phyloP scores from a whole-genome alignment of 2,888 invertebrate genomes.

The Timema podura region DNA sequence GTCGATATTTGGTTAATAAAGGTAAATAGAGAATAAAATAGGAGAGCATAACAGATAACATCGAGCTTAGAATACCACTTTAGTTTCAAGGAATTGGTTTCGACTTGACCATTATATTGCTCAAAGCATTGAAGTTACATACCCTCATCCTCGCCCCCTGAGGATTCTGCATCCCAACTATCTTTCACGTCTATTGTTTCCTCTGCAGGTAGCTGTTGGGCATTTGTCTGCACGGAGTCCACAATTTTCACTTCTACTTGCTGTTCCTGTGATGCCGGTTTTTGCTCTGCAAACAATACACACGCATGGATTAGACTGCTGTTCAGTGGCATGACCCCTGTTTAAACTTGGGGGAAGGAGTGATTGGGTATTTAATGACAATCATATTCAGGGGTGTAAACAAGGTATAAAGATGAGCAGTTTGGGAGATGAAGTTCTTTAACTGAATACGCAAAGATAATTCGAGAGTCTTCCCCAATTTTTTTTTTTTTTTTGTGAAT shows the following conservation, averaged over 20 bases:
- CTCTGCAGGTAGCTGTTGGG: conserved; percentile 26
- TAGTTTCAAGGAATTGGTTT: too few relatives aligned
- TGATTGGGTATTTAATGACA: not conserved
- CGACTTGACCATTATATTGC: too few relatives aligned
- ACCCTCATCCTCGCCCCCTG: conserved; percentile 37
- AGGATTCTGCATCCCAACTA: conserved; percentile 40
- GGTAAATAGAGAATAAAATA: too few relatives aligned
- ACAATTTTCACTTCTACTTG: conserved; percentile 49
- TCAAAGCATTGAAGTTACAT: too few relatives aligned
- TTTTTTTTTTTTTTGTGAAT: too few relatives aligned
- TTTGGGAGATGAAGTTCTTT: too few relatives aligned
- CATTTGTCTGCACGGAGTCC: conserved; percentile 43
- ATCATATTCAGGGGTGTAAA: not conserved
- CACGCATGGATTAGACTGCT: not conserved
- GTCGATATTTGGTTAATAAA: too few relatives aligned
- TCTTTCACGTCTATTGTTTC: conserved; percentile 36
- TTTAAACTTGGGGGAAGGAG: not conserved
- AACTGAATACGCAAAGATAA: too few relatives aligned
- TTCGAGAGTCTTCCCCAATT: too few relatives aligned
- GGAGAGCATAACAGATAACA: too few relatives aligned
- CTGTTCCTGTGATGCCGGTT: conserved; percentile 39
- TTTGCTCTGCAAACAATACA: conserved; percentile 16
- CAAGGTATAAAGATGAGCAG: too few relatives aligned
- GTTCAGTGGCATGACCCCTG: not conserved
- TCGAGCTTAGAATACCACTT: too few relatives aligned